These are phyloP conservation scores for Xenopus tropicalis DNA, from an alignment of 2,113 vertebrate species.

Conservation along the genomic window UCB_Xtro_10.0 CM004444.2:29555001-29555500, in stretches of 20 bases:
- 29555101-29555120: no score
- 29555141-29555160: no score
- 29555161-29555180: no score
- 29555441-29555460: not conserved
- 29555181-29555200: not conserved
- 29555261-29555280: not conserved
- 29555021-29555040: no score
- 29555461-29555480: not conserved
- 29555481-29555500: constrained; percentile 9
- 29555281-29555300: not conserved
- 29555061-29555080: no score
- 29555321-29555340: not conserved
- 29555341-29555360: not conserved
- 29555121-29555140: no score
- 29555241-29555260: not conserved
- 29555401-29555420: not conserved
- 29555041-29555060: no score
- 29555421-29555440: not conserved
- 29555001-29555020: no score
- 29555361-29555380: not conserved
- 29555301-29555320: not conserved
- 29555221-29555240: not conserved
- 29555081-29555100: no score
- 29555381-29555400: constrained; percentile 3
- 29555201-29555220: not conserved